Evolutionary conservation across 92 coral and sea anemone species (phyloP).

Genomic region (Plumapathes pennacea): DNA sequence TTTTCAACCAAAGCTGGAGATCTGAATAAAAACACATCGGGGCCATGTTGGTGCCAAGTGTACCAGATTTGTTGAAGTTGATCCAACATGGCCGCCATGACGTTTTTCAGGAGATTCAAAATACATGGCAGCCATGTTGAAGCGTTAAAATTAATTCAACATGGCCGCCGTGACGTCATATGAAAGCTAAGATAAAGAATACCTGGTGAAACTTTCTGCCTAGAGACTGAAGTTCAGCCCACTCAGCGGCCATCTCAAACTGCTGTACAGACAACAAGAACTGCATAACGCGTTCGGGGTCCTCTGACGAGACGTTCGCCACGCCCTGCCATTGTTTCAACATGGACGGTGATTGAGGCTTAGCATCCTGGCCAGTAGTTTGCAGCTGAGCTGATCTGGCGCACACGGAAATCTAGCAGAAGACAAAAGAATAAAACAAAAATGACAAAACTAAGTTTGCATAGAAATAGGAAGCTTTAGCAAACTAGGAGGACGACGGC

Average conservation of each 20-base stretch:
- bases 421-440: not conserved
- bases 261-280: constrained; percentile 77
- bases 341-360: constrained; percentile 17
- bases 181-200: too few species aligned
- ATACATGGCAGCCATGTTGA: too few species aligned
- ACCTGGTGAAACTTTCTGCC: constrained; percentile 72
- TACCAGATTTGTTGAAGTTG: not conserved
- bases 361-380: constrained; percentile 2
- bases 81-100: too few species aligned
- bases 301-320: constrained; percentile 58
- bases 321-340: constrained; percentile 87
- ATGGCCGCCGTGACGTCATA: too few species aligned
- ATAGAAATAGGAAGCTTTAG: too few species aligned
- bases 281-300: constrained; percentile 74
- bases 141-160: too few species aligned
- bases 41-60: not conserved
- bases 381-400: constrained; percentile 61
- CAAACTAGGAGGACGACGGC: too few species aligned
- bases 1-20: too few species aligned
- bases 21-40: not conserved
- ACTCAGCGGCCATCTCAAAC: constrained; percentile 84
- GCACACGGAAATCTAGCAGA: constrained; percentile 56
- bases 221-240: constrained; percentile 81
- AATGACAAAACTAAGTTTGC: too few species aligned
- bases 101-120: too few species aligned